A percentile compares a stretch with the other conserved stretches of the same genome.
Conservation (phyloP, 37 sponge, comb jelly and placozoan genomes). For the Chondrosia reniformis region DNA sequence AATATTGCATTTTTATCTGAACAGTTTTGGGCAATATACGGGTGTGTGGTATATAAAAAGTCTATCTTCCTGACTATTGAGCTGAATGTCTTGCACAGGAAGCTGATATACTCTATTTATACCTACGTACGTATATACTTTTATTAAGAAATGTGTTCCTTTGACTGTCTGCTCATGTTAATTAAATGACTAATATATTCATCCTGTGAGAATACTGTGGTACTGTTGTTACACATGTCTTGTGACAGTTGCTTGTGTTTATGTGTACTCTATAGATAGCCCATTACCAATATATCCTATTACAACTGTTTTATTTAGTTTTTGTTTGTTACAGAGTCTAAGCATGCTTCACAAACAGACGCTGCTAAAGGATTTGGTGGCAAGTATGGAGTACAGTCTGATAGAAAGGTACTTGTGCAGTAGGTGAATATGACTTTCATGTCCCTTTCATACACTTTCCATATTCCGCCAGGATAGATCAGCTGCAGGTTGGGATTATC, state of each 20-base stretch:
- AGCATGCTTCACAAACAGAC: conserved; percentile 86
- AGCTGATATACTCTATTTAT: too few species aligned
- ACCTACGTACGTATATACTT: too few species aligned
- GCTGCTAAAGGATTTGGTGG: conserved; percentile 93
- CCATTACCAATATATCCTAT: too few species aligned
- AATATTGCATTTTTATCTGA: too few species aligned
- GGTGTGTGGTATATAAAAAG: too few species aligned
- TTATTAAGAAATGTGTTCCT: too few species aligned
- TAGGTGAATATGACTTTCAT: not conserved
- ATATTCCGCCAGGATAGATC: not conserved
- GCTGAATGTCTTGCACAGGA: too few species aligned
- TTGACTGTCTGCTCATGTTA: too few species aligned
- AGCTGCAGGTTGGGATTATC: conserved; percentile 31
- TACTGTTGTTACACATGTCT: not conserved
- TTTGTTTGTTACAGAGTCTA: conserved; percentile 10
- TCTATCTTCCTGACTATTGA: too few species aligned
- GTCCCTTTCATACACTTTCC: not conserved
- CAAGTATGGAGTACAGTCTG: conserved; percentile 85
- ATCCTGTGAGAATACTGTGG: too few species aligned
- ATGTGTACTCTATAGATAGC: not conserved
- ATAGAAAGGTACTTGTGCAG: conserved; percentile 73
- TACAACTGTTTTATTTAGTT: not conserved
- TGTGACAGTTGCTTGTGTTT: not conserved
- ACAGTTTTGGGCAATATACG: too few species aligned
- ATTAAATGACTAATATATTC: too few species aligned